Base-by-base conservation (phyloP, 1,140 invertebrate species). In the Whitmania pigra region DNA sequence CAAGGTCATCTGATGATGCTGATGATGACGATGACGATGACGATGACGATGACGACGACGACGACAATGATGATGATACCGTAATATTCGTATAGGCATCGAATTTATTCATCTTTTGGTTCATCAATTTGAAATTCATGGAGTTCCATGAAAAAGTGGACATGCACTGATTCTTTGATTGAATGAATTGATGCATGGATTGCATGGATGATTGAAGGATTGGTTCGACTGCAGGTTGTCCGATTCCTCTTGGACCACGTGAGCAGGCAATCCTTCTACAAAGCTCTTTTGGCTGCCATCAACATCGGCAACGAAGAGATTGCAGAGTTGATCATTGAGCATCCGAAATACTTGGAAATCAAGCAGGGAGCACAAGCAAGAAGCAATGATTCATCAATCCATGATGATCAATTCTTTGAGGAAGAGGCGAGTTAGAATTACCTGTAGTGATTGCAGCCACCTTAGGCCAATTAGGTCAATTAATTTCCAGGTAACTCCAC, bases 281-380 rank as follows among this genome's bases (percentile, higher is more conserved):
- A 82, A 71, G 80, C 80, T 9, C 76, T 82, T 6, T 74, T 82
- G 15, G 78, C 80, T 57, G 80, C 80, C 36, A 82, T 82, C 43
- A 81, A 79, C 73, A 75, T 79, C 18, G 80, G 80, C 4, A 79
- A 81, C 72, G 79, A 79, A 76, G 77, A 81, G 69, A 81, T 81
- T 29, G 80, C 79, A 11, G 80, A 82, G 73, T 76, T 77, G 4
- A 79, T 81, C 66, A 74, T 82, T 11, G 79, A 80, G 73, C 80
- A 81, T 75, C 78, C 78, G 17, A 79, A 79, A 71, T 81, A 81
- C 74, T 74, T 71, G 57, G 77, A 79, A 22, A 75, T 77, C 72
- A 79, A 77, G 71, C 75, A 76, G 63, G 77, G 80, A 57, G 4
- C 22, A 13, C 22, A 63, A 36, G 68, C 72, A 18, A 9, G 20